phyloP scores from a whole-genome alignment of 2,888 invertebrate species.

The Automeris io region DNA sequence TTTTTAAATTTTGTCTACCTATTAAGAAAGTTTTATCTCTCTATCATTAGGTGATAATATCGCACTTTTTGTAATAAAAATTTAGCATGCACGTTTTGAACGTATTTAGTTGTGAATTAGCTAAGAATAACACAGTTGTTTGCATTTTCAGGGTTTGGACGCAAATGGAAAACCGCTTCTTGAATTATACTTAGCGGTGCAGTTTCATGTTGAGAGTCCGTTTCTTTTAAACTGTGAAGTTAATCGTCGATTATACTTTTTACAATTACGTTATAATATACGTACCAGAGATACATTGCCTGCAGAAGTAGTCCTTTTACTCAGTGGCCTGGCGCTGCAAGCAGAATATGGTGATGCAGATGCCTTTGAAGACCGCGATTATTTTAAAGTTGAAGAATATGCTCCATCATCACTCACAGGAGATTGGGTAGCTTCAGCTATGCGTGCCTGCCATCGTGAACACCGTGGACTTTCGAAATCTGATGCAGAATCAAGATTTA shows the following conservation, averaged over 20 bases:
- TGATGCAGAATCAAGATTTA: conserved; percentile 92
- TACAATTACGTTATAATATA: conserved; percentile 94
- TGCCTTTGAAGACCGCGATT: conserved; percentile 52
- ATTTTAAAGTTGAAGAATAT: conserved; percentile 90
- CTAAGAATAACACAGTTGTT: conserved; percentile 10
- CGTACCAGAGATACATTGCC: conserved; percentile 80
- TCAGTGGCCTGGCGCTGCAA: conserved; percentile 94
- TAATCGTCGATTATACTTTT: conserved; percentile 95
- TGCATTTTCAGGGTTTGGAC: conserved; percentile 85
- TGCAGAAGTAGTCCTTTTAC: conserved; percentile 82
- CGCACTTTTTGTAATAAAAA: too few relatives aligned
- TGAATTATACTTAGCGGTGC: conserved; percentile 92
- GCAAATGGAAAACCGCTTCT: conserved; percentile 93
- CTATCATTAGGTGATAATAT: too few relatives aligned
- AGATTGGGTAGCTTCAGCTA: conserved; percentile 76
- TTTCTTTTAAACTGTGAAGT: conserved; percentile 93
- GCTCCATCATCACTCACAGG: conserved; percentile 83
- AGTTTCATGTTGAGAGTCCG: conserved; percentile 96
- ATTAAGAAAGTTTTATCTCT: too few relatives aligned
- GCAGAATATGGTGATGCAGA: conserved; percentile 91
- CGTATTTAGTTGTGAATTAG: background rate
- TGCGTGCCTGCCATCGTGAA: conserved; percentile 89
- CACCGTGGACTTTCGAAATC: conserved; percentile 85
- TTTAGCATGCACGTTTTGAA: too few relatives aligned
- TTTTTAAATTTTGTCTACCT: too few relatives aligned